Evolutionary conservation across 1,140 invertebrate genomes (phyloP).

Genomic region (Neodiprion fabricii): DNA sequence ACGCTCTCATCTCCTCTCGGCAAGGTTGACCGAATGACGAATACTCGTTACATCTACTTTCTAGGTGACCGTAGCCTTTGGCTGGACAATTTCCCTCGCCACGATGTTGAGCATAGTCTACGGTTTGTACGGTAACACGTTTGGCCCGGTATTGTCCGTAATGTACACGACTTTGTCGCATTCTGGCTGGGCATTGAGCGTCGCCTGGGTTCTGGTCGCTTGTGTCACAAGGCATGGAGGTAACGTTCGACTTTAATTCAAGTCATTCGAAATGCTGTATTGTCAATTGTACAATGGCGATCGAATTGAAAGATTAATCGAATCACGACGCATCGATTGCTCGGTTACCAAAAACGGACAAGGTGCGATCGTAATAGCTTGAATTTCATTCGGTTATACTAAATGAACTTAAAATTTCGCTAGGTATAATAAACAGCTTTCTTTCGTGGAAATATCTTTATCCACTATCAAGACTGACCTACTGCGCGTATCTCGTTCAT

Average conservation of each 20-base stretch:
- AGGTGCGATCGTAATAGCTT: background rate
- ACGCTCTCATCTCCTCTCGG: background rate
- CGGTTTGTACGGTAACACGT: conserved; percentile 46
- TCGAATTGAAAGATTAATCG: conserved; percentile 18
- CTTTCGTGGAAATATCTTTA: conserved; percentile 64
- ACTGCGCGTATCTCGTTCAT: conserved; percentile 66
- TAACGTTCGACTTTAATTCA: conserved; percentile 27
- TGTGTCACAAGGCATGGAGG: conserved; percentile 60
- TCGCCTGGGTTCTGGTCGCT: conserved; percentile 63
- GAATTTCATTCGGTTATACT: no score
- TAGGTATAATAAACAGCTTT: conserved; percentile 62
- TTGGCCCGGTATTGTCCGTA: conserved; percentile 53
- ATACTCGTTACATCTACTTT: conserved; percentile 27
- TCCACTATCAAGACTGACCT: conserved; percentile 65
- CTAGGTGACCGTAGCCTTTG: conserved; percentile 43
- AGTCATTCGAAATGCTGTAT: background rate
- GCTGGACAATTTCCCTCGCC: conserved; percentile 44
- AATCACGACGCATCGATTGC: conserved; percentile 16
- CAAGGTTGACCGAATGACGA: conserved; percentile 9
- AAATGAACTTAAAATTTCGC: conserved; percentile 11
- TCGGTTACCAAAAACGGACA: conserved; percentile 13
- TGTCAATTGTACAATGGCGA: background rate
- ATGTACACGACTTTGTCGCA: conserved; percentile 63
- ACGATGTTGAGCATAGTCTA: conserved; percentile 50
- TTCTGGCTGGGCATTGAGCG: conserved; percentile 58